Percentiles rank a stretch among this genome's conserved stretches.
These are phyloP conservation scores for Spisula solida DNA, from an alignment of 2,888 invertebrate genomes.

Conservation along the genomic window DNA sequence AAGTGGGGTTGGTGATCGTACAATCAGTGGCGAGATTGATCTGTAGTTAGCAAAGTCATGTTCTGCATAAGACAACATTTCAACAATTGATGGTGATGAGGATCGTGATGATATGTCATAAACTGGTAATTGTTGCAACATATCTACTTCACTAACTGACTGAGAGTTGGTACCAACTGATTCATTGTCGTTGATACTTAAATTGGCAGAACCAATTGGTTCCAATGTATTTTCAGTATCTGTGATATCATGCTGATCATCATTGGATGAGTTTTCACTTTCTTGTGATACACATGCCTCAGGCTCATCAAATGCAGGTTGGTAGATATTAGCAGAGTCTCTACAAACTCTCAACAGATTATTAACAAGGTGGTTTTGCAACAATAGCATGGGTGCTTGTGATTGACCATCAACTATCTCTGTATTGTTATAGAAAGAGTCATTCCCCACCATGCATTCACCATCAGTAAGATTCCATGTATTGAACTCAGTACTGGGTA, in stretches of 20 bases:
- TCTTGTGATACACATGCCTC: slow-evolving; percentile 12
- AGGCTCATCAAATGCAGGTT: slow-evolving; percentile 33
- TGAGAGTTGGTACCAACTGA: too few species aligned
- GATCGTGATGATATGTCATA: slow-evolving; percentile 51
- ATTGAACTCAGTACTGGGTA: neutral
- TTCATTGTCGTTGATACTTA: neutral
- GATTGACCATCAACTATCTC: neutral
- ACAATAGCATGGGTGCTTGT: slow-evolving; percentile 8
- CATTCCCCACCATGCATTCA: neutral
- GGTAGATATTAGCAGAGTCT: slow-evolving; percentile 46
- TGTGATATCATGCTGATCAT: neutral
- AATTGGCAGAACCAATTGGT: neutral
- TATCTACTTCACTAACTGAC: neutral
- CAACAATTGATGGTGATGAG: slow-evolving; percentile 48
- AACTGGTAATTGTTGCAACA: slow-evolving; percentile 10
- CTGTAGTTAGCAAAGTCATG: slow-evolving; percentile 42
- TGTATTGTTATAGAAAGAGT: neutral
- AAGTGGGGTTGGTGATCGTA: slow-evolving; percentile 62
- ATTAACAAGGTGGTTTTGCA: slow-evolving; percentile 45
- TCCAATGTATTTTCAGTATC: neutral
- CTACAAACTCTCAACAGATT: slow-evolving; percentile 57
- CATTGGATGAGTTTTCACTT: neutral
- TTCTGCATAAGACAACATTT: slow-evolving; percentile 28
- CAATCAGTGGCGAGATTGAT: slow-evolving; percentile 57
- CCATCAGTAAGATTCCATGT: neutral